Evolutionary conservation across 2,113 vertebrate species (phyloP).

Genomic region (Petroica traversi): DNA sequence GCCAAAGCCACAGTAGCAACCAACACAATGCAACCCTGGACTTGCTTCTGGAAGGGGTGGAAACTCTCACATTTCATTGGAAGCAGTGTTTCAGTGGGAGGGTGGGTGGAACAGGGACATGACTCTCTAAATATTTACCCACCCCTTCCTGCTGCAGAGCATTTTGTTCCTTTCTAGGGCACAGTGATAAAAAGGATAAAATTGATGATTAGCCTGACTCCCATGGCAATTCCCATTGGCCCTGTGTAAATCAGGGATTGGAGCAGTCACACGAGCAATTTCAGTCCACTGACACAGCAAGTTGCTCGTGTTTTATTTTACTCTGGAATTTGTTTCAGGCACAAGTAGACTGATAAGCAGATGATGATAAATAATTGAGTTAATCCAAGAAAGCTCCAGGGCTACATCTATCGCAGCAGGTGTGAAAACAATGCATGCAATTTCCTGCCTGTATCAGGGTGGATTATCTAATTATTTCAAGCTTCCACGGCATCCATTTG

Average conservation of each 20-base stretch:
- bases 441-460: background rate
- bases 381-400: background rate
- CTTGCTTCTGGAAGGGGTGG: background rate
- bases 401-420: background rate
- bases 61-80: background rate
- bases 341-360: background rate
- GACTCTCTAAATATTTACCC: background rate
- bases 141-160: background rate
- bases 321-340: background rate
- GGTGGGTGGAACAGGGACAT: background rate
- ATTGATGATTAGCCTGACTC: background rate
- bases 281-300: background rate
- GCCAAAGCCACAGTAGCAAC: background rate
- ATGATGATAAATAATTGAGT: background rate
- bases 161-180: background rate
- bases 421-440: background rate
- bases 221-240: background rate
- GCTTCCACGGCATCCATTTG: background rate
- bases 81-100: fast-evolving
- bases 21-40: background rate
- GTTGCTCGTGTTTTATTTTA: background rate
- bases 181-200: background rate
- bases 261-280: background rate
- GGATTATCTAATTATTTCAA: background rate
- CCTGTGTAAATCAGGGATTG: background rate